These are phyloP conservation scores for Palaemon carinicauda DNA, from an alignment of 1,140 invertebrate genomes.

Conservation along the genomic window DNA sequence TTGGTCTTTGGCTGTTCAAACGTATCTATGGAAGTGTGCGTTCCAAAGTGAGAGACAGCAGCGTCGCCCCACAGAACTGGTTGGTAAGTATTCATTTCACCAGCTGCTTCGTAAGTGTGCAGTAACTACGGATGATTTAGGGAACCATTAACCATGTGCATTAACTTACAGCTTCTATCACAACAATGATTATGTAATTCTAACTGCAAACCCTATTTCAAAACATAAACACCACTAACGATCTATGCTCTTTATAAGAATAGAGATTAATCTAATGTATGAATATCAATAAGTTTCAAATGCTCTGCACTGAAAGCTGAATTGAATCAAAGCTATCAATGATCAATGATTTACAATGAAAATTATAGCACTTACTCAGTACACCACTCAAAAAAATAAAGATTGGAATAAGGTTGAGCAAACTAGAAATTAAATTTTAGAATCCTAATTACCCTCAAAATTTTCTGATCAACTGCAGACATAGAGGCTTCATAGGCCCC, in stretches of 20 bases:
- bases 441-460: slow-evolving; percentile 22
- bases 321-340: background rate
- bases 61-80: slow-evolving; percentile 45
- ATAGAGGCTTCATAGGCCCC: slow-evolving; percentile 45
- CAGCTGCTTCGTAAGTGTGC: slow-evolving; percentile 25
- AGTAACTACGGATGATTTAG: slow-evolving; percentile 11
- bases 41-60: slow-evolving; percentile 44
- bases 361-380: too few relatives aligned
- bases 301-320: too few relatives aligned
- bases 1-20: background rate
- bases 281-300: too few relatives aligned
- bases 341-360: too few relatives aligned
- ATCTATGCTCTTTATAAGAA: background rate
- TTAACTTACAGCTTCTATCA: background rate
- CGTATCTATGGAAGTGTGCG: background rate
- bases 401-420: too few relatives aligned
- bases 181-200: background rate
- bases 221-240: too few relatives aligned
- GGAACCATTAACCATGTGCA: background rate
- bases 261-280: background rate
- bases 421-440: too few relatives aligned
- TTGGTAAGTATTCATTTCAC: slow-evolving; percentile 29
- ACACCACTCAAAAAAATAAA: too few relatives aligned
- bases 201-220: background rate
- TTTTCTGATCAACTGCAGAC: slow-evolving; percentile 38